Conservation (phyloP, 2,113 vertebrate genomes). For the Pseudolaguvia tuberculata region DNA sequence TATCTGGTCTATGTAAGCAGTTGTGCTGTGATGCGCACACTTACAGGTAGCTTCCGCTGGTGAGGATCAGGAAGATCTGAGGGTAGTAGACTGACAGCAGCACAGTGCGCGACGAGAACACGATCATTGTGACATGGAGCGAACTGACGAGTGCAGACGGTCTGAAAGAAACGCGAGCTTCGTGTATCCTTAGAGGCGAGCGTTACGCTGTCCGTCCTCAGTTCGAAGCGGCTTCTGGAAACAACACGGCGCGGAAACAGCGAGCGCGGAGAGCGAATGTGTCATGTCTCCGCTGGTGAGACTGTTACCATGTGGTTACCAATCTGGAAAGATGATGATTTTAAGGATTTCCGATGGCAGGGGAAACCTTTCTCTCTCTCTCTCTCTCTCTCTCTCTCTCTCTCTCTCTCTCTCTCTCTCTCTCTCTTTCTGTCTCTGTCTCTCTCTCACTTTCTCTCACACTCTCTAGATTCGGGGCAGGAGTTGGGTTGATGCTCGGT, state of each 20-base stretch:
- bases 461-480: constrained; percentile 78
- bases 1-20: not conserved
- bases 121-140: constrained; percentile 85
- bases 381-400: constrained; percentile 17
- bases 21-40: constrained; percentile 54
- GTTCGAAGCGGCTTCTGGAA: constrained; percentile 56
- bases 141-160: constrained; percentile 58
- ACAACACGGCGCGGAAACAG: constrained; percentile 67
- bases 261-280: constrained; percentile 68
- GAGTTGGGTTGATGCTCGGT: constrained; percentile 81
- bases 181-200: constrained; percentile 56
- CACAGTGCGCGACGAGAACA: constrained; percentile 88
- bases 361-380: constrained; percentile 74
- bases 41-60: constrained; percentile 95
- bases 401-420: constrained; percentile 41
- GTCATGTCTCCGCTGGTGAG: constrained; percentile 78
- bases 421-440: constrained; percentile 66
- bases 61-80: constrained; percentile 96
- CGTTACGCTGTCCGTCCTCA: constrained; percentile 53
- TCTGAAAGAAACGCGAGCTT: constrained; percentile 47
- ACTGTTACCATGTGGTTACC: constrained; percentile 70
- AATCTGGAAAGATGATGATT: constrained; percentile 75
- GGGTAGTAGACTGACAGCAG: constrained; percentile 94
- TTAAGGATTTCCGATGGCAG: constrained; percentile 79
- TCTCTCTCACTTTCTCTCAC: constrained; percentile 30